Base-by-base conservation (phyloP, 1,140 invertebrate genomes). In the Bicyclus anynana region DNA sequence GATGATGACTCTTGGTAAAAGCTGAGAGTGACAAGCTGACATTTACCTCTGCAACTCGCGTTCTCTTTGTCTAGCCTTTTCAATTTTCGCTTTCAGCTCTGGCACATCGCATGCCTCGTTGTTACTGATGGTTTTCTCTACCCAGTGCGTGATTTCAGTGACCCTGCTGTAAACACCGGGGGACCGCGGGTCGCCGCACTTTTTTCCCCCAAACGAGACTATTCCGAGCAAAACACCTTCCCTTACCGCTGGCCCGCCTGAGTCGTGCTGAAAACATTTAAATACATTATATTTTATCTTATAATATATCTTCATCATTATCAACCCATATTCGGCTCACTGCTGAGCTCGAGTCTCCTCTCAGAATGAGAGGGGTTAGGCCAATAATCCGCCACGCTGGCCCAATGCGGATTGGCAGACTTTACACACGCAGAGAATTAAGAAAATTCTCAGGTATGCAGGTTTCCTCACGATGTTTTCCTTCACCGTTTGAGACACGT, bases 151-250 rank as follows among this genome's bases (percentile, higher is more conserved):
- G 21, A 87, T 57, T 47, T 83, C 72, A 0, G 79, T 74, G 0
- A 83, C 80, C 0, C 80, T 58, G 44, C 72, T 76, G 69, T 87
- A 87, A 2, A 87, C 84, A 0, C 84, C 84, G 0, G 84, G 84
- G 1, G 79, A 84, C 5, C 65, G 64, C 0, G 84, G 79, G 61
- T 84, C 84, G 0, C 84, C 84, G 14, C 84, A 87, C 42, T 81
- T 69, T 52, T 82, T 84, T n/a, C 84, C 84, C 0, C 84, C 84
- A 44, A 85, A 87, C 0, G 84, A 87, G 0, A 87, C 84, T 0
- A 85, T 72, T 2, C 84, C 84, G 1, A 84, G 40, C 0, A 87
- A 63, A 0, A 87, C 77, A 0, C 81, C 80, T 18, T 87, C 79
- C 14, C 77, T 54, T 0, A 87, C 79, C 3, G 84, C 84, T 57